phyloP scores from a whole-genome alignment of 2,888 invertebrate genomes.

The Sepiola atlantica region DNA sequence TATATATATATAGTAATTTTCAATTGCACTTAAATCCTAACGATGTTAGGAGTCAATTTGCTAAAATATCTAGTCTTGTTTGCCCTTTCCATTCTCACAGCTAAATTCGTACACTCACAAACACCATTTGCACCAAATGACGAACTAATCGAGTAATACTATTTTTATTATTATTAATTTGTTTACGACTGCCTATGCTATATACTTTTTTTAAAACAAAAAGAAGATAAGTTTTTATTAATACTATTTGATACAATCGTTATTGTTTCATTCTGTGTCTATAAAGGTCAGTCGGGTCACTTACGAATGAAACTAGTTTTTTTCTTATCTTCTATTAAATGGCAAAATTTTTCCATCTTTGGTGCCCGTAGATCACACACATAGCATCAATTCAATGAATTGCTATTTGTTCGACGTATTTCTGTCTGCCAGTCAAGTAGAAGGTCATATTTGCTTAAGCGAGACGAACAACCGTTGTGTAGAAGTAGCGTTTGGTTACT shows the following conservation, averaged over 20 bases:
- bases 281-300: neutral
- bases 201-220: neutral
- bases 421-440: neutral
- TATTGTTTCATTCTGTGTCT: neutral
- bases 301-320: neutral
- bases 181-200: too few relatives aligned
- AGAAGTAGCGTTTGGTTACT: neutral
- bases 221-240: neutral
- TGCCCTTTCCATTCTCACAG: too few relatives aligned
- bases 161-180: neutral
- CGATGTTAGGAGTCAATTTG: too few relatives aligned
- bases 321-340: neutral
- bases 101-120: too few relatives aligned
- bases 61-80: too few relatives aligned
- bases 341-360: neutral
- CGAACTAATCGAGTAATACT: too few relatives aligned
- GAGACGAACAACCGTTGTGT: neutral
- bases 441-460: slow-evolving; percentile 19
- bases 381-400: neutral
- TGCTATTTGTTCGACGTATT: neutral
- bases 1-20: too few relatives aligned
- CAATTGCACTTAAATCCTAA: too few relatives aligned
- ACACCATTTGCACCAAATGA: too few relatives aligned
- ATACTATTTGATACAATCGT: neutral
- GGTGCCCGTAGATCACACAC: neutral